Evolutionary conservation across 2,888 invertebrate species (phyloP).

Genomic region (Sinhomidia bicolor): DNA sequence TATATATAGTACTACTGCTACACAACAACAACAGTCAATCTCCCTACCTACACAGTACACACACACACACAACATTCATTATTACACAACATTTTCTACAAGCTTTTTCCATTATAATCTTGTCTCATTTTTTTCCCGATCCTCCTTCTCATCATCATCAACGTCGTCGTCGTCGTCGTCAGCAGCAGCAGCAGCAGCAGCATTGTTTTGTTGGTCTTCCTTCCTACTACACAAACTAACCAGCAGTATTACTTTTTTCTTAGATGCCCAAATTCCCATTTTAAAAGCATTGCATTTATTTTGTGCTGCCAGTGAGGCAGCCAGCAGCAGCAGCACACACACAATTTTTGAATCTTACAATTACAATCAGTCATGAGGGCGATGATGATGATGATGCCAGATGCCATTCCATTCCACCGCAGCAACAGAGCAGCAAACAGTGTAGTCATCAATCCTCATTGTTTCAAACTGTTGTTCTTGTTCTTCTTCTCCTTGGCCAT

Average conservation of each 20-base stretch:
- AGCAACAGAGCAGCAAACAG: background rate
- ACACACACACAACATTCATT: constrained; percentile 1
- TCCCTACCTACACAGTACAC: background rate
- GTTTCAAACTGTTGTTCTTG: constrained; percentile 47
- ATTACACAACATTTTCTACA: constrained; percentile 44
- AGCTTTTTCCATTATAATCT: constrained; percentile 55
- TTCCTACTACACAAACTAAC: too few relatives aligned
- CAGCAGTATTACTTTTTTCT: too few relatives aligned
- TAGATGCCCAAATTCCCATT: too few relatives aligned
- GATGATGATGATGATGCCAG: constrained; percentile 6
- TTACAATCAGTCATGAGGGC: background rate
- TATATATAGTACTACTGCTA: too few relatives aligned
- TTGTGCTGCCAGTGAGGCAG: too few relatives aligned
- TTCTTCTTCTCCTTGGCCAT: background rate
- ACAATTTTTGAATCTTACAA: background rate
- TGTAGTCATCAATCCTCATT: constrained; percentile 37
- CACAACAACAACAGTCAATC: background rate
- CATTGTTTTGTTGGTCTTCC: background rate
- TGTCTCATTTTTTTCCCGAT: constrained; percentile 32
- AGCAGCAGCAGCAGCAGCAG: background rate
- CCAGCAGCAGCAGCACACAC: background rate
- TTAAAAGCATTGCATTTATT: too few relatives aligned
- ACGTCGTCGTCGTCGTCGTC: too few relatives aligned
- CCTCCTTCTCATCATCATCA: constrained; percentile 33
- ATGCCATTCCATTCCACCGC: constrained; percentile 56